Evolutionary conservation across 2,797 vertebrate genomes (phyloP).

Genomic region (Cossypha dichroa): DNA sequence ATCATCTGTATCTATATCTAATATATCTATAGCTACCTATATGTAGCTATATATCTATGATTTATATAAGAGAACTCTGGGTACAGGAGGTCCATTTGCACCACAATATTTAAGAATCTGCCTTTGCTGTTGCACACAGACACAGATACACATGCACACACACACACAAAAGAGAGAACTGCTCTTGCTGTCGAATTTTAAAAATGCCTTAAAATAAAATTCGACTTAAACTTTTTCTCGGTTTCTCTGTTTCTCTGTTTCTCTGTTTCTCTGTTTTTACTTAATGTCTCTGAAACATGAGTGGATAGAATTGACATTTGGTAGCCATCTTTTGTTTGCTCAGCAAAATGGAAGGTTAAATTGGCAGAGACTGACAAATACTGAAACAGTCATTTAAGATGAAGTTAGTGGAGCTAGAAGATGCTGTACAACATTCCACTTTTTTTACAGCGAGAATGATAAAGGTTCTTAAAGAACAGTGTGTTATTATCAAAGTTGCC

Average conservation of each 20-base stretch:
- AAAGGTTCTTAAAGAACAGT: background rate
- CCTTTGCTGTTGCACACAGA: background rate
- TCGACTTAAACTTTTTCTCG: background rate
- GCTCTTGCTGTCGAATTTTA: background rate
- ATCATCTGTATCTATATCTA: too few relatives aligned
- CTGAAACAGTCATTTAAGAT: background rate
- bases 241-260: too few relatives aligned
- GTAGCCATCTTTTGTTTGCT: background rate
- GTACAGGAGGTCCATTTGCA: background rate
- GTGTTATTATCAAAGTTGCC: background rate
- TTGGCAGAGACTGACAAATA: background rate
- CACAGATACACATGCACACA: accelerated
- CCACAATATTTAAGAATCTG: background rate
- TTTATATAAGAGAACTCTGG: background rate
- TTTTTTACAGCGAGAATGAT: accelerated
- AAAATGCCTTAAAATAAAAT: background rate
- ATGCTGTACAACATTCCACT: background rate
- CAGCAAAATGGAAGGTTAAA: background rate
- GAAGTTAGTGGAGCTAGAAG: background rate
- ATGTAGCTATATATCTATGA: background rate
- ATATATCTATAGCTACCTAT: too few relatives aligned
- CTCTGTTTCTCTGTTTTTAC: background rate
- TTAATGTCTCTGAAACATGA: background rate
- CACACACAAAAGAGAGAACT: background rate
- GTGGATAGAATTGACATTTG: background rate